These are phyloP conservation scores for Agonopterix subpropinquella DNA, from an alignment of 2,888 invertebrate species.

Conservation along the genomic window DNA sequence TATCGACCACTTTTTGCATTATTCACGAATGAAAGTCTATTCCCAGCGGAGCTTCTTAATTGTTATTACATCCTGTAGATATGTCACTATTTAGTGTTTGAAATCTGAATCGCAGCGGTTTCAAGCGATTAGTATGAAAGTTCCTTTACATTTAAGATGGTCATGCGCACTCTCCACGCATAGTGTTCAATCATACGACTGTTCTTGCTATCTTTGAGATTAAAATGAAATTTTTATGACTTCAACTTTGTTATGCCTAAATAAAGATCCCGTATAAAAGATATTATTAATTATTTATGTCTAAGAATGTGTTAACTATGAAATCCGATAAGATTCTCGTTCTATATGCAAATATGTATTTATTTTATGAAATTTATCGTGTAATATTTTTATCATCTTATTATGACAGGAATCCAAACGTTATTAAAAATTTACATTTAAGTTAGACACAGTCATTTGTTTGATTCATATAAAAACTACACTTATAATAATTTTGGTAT, in stretches of 20 bases:
- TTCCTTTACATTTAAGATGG: constrained; percentile 35
- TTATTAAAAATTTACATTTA: not conserved
- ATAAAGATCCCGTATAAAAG: constrained; percentile 27
- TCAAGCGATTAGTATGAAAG: constrained; percentile 20
- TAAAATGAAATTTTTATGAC: constrained; percentile 70
- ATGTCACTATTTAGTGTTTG: not conserved
- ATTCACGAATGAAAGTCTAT: not conserved
- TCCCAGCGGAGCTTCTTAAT: not conserved
- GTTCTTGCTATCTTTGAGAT: constrained; percentile 62
- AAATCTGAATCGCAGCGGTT: too few relatives aligned
- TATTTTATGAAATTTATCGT: constrained; percentile 1
- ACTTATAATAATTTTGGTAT: constrained; percentile 14
- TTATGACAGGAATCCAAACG: constrained; percentile 2
- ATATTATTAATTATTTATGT: not conserved
- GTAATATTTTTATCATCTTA: constrained; percentile 1
- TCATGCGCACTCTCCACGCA: constrained; percentile 47
- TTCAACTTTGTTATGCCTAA: constrained; percentile 45
- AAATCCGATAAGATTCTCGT: not conserved
- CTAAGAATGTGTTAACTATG: not conserved
- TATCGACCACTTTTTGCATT: not conserved
- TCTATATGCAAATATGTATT: constrained; percentile 1
- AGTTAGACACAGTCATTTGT: not conserved
- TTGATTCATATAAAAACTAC: not conserved
- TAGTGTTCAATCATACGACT: constrained; percentile 63
- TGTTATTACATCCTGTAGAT: not conserved